Conservation (phyloP, 2,888 invertebrate species). For the Perizoma flavofasciatum region DNA sequence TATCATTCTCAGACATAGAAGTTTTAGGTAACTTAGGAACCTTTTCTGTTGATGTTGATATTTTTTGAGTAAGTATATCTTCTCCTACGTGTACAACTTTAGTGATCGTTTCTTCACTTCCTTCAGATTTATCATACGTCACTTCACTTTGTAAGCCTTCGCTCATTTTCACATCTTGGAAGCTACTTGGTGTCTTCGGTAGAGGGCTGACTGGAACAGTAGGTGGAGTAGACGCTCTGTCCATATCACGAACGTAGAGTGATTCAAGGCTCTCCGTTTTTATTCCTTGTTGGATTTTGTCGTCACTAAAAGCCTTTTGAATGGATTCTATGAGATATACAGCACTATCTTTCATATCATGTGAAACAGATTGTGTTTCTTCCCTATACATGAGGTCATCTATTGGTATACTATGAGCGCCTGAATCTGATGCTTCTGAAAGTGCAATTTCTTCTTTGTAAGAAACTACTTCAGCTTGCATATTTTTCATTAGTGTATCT, state of each 20-base stretch:
- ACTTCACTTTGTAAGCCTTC: conserved; percentile 73
- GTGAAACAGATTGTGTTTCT: conserved; percentile 35
- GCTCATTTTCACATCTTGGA: conserved; percentile 68
- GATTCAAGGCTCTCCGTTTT: conserved; percentile 67
- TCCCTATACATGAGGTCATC: conserved; percentile 44
- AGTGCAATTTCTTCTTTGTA: conserved; percentile 54
- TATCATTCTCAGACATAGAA: conserved; percentile 45
- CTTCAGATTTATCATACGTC: conserved; percentile 70
- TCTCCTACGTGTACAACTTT: conserved; percentile 81
- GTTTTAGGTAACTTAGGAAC: conserved; percentile 61
- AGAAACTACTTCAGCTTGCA: conserved; percentile 40
- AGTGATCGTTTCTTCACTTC: conserved; percentile 76
- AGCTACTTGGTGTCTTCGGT: conserved; percentile 68
- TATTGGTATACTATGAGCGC: conserved; percentile 58
- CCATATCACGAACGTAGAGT: conserved; percentile 47
- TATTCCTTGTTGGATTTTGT: conserved; percentile 72
- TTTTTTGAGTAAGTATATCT: conserved; percentile 77
- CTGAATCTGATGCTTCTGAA: conserved; percentile 62
- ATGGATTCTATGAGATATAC: conserved; percentile 65
- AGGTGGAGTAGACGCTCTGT: conserved; percentile 85
- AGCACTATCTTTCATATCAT: conserved; percentile 52
- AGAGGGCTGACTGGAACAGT: conserved; percentile 88
- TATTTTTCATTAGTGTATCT: conserved; percentile 29
- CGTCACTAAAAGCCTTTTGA: conserved; percentile 69
- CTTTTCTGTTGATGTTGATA: conserved; percentile 80